A percentile compares a stretch with the other conserved stretches of the same genome.
Evolutionary conservation across 2,113 vertebrate species (phyloP).

Genomic region (Neomonachus schauinslandi): DNA sequence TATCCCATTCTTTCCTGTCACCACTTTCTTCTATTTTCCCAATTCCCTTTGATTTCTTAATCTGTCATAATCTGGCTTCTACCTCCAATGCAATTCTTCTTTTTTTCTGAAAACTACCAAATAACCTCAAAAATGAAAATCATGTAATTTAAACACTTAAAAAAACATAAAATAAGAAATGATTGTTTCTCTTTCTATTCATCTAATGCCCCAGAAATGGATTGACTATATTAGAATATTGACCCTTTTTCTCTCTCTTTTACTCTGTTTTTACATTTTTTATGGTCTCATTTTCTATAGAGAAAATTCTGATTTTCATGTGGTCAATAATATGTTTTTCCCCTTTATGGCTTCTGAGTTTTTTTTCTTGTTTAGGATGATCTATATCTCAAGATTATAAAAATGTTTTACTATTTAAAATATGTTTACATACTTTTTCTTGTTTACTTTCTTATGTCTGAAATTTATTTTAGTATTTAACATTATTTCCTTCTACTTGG

Average conservation of each 20-base stretch:
- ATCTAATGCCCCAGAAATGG: not conserved
- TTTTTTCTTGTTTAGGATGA: not conserved
- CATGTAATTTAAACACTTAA: not conserved
- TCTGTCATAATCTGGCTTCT: not conserved
- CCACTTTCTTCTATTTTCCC: not conserved
- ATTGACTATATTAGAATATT: not conserved
- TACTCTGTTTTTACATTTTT: not conserved
- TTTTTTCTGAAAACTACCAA: conserved; percentile 5
- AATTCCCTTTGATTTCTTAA: not conserved
- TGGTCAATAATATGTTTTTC: not conserved
- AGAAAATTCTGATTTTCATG: not conserved
- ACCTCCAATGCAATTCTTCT: not conserved
- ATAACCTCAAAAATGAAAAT: not conserved
- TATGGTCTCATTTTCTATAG: not conserved
- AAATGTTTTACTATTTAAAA: conserved; percentile 19
- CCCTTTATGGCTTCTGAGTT: not conserved
- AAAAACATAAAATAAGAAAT: not conserved
- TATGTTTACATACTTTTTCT: not conserved
- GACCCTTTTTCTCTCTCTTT: not conserved
- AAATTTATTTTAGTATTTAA: not conserved
- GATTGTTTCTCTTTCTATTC: not conserved
- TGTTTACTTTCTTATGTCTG: not conserved
- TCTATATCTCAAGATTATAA: not conserved
- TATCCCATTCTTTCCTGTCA: not conserved
- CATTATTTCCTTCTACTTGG: not conserved